Percentiles rank a stretch among this genome's conserved stretches.
Evolutionary conservation across 1,140 invertebrate genomes (phyloP).

Genomic region (Arctopsyche grandis): DNA sequence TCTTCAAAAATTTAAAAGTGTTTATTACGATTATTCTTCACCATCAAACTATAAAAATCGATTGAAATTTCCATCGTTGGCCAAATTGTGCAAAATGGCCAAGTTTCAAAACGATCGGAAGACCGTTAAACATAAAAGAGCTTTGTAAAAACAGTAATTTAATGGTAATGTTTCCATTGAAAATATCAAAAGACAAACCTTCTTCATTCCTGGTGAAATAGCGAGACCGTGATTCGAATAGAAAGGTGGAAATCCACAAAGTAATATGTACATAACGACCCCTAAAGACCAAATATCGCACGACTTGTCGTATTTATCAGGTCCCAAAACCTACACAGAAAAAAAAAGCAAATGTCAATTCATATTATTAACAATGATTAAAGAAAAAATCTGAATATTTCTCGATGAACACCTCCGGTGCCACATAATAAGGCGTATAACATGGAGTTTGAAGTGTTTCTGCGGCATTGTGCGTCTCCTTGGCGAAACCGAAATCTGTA

Average conservation of each 20-base stretch:
- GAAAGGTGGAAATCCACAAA: slow-evolving; percentile 98
- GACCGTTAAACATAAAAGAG: no score
- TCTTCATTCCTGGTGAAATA: slow-evolving; percentile 99
- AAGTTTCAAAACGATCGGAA: no score
- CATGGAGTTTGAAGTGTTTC: slow-evolving; percentile 95
- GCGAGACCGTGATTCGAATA: slow-evolving; percentile 97
- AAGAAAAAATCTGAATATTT: background rate
- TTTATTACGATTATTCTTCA: no score
- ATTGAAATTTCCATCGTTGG: no score
- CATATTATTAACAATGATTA: background rate
- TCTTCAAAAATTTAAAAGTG: no score
- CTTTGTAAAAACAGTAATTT: no score
- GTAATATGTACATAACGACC: slow-evolving; percentile 95
- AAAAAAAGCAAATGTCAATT: slow-evolving; percentile 47
- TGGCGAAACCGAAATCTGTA: slow-evolving; percentile 99
- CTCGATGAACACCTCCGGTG: slow-evolving; percentile 62
- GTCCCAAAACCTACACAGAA: slow-evolving; percentile 85
- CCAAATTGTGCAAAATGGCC: no score
- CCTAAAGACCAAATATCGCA: slow-evolving; percentile 99
- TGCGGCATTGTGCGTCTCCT: slow-evolving; percentile 87
- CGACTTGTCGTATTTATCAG: slow-evolving; percentile 98
- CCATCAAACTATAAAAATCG: no score
- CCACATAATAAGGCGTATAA: slow-evolving; percentile 99
- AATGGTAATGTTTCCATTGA: no score
- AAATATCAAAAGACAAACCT: no score